phyloP scores from a whole-genome alignment of 2,797 vertebrate species.

The Xiphophorus birchmanni region DNA sequence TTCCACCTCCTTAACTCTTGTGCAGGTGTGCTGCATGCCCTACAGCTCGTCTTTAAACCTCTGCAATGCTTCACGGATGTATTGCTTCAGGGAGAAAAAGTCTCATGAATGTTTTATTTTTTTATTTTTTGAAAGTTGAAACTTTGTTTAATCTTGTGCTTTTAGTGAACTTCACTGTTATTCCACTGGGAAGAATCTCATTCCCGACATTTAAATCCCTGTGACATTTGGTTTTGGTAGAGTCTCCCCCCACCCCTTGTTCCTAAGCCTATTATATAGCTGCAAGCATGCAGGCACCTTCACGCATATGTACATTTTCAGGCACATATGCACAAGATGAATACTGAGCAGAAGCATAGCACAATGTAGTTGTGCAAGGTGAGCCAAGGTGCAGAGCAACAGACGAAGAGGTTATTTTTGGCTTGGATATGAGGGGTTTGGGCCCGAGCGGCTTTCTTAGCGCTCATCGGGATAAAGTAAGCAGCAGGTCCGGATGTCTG shows the following conservation, averaged over 20 bases:
- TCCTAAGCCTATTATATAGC: constrained; percentile 54
- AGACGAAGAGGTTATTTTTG: constrained; percentile 72
- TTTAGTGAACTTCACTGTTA: constrained; percentile 68
- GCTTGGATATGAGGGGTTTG: constrained; percentile 47
- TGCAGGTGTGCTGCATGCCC: constrained; percentile 63
- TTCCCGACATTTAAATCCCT: constrained; percentile 71
- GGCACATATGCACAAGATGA: constrained; percentile 45
- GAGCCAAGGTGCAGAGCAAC: constrained; percentile 69
- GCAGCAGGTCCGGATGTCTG: constrained; percentile 7
- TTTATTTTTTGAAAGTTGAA: constrained; percentile 67
- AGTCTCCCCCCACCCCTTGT: constrained; percentile 46
- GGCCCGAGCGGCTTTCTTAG: constrained; percentile 52
- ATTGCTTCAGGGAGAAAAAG: constrained; percentile 65
- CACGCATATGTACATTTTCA: constrained; percentile 32
- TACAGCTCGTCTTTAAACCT: constrained; percentile 72
- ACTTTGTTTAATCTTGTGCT: constrained; percentile 75
- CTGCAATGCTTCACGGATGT: constrained; percentile 37
- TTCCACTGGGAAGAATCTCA: constrained; percentile 69
- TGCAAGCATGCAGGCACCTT: constrained; percentile 33
- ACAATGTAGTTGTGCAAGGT: constrained; percentile 62
- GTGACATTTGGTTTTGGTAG: constrained; percentile 73
- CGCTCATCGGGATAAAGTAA: constrained; percentile 45
- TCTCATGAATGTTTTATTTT: constrained; percentile 56
- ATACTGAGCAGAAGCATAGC: constrained; percentile 61
- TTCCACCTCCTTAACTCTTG: constrained; percentile 15